Evolutionary conservation across 1,140 invertebrate species (phyloP).

Genomic region (Caenorhabditis remanei): DNA sequence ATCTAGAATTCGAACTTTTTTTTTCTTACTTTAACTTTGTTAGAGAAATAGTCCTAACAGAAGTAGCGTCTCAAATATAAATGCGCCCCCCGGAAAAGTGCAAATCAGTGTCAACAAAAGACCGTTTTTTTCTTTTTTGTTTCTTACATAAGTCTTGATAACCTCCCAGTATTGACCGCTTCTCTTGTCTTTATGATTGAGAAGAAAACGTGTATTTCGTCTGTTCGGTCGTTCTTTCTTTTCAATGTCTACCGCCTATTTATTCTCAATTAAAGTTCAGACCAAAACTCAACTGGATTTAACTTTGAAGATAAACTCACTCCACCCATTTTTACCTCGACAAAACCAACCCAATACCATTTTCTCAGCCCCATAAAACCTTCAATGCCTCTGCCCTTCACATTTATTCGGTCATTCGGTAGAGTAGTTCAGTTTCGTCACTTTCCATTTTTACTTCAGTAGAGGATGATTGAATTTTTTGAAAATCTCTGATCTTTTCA

Average conservation of each 20-base stretch:
- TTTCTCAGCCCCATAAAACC: neutral
- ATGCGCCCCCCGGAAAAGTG: conserved; percentile 31
- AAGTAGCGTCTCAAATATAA: neutral
- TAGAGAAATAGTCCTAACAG: neutral
- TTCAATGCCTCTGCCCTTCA: neutral
- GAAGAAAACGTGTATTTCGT: neutral
- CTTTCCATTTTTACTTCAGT: conserved; percentile 11
- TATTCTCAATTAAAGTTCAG: neutral
- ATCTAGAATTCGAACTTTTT: too few relatives aligned
- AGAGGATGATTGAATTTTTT: neutral
- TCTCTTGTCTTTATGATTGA: neutral
- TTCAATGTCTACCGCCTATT: neutral
- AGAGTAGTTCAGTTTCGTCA: conserved; percentile 18
- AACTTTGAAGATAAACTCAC: neutral
- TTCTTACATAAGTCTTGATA: neutral
- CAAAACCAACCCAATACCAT: conserved; percentile 3
- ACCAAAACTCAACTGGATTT: neutral
- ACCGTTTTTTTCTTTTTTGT: neutral
- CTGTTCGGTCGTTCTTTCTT: conserved; percentile 24
- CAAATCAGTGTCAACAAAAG: conserved; percentile 36
- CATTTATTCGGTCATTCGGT: neutral
- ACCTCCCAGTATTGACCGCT: conserved; percentile 43
- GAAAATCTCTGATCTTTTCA: too few relatives aligned
- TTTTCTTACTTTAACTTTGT: too few relatives aligned
- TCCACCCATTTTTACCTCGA: neutral